Base-by-base conservation (phyloP, 2,113 vertebrate species). In the Lophura nycthemera region DNA sequence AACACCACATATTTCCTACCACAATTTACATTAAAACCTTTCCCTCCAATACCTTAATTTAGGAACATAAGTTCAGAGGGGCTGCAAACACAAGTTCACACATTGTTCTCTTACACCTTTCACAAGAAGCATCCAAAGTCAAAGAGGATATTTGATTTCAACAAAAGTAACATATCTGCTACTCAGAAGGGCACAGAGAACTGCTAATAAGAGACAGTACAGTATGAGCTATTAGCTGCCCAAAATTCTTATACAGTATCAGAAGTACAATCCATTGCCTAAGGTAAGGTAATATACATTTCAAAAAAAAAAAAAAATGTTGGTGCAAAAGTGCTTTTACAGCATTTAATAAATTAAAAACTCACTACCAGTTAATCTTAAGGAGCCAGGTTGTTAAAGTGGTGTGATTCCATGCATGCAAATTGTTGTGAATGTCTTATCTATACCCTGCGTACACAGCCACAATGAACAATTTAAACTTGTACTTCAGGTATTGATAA, bases 301-400 rank as follows among this genome's bases (percentile, higher is more conserved):
- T 43, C 38, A 38, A 38, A 38, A 38, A 38, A 38, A 50, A 78
- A 2, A 0, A 50, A 77, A 79, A 93, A 15, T 81, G 85, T 57
- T 89, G 71, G 67, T 43, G 38, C n/a, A 89, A 86, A 92, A 95
- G 52, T 92, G 85, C 75, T 91, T 91, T 91, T 57, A 88, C 30
- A 95, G 88, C 89, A 91, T 83, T 88, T 86, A 96, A 96, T 96
- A 97, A 96, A 95, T 97, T 95, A 97, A 93, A 95, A 95, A 64
- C 75, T 91, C 34, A 74, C 75, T 88, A 65, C 38, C 50, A 66
- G 78, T 84, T 84, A 69, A 71, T 86, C 86, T 79, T 64, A 89
- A 83, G 34, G 36, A 87, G 60, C 60, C 67, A 83, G 32, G 56
- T 50, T 90, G 60, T 56, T 86, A 27, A 83, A 61, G n/a, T 76